Base-by-base conservation (phyloP, 2,888 invertebrate genomes). In the Chrysomela aeneicollis region DNA sequence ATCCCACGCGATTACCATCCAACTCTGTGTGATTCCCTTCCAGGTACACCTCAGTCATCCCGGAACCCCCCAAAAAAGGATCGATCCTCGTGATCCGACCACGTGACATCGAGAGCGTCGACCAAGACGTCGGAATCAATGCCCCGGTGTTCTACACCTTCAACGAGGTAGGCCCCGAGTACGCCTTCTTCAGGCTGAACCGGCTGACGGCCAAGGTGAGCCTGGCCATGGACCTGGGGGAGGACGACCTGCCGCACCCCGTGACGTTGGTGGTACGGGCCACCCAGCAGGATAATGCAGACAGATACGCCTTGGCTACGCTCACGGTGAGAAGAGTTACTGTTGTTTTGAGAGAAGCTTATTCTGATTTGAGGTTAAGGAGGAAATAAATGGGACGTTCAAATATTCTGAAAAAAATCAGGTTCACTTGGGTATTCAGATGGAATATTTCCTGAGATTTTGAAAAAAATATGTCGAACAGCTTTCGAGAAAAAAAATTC, bases 291-390 rank as follows among this genome's bases (percentile, higher is more conserved):
- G 94, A 96, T 83, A 96, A 96, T 85, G 85, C 91, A 0, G 95
- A 95, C 84, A 88, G 94, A 59, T 75, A 94, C 81, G 93, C 95
- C 0, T 84, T 96, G 65, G 91, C 93, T 0, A 95, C 95, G 0
- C 85, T 96, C 59, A 88, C 91, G 12, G 85, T 95, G 66, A 63
- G 67, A 52, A 12, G 12, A 35, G 2, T 3, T 3, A 26, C 6
- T 26, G n/a, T n/a, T n/a, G n/a, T n/a, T n/a, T n/a, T n/a, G n/a
- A n/a, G n/a, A n/a, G n/a, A n/a, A n/a, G n/a, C n/a, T n/a, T n/a
- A n/a, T n/a, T n/a, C n/a, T n/a, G n/a, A n/a, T n/a, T n/a, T n/a
- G n/a, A n/a, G n/a, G n/a, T n/a, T n/a, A n/a, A n/a, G n/a, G n/a
- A n/a, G n/a, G n/a, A n/a, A n/a, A n/a, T n/a, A n/a, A n/a, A n/a